Base-by-base conservation (phyloP, 2,113 vertebrate genomes). In the Perccottus glenii region DNA sequence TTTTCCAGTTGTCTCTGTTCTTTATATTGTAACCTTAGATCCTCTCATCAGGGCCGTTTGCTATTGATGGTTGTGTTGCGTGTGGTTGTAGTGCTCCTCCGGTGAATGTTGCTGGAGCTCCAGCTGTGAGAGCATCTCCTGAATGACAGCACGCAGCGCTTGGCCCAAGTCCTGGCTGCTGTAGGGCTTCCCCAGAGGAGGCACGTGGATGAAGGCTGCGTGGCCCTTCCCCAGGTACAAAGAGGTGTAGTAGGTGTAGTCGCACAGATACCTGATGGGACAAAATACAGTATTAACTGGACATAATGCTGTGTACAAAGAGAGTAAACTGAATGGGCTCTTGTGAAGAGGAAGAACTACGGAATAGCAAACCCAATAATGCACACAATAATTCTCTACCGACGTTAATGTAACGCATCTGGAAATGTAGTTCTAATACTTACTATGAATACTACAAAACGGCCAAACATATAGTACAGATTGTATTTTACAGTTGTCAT, bases 231-330 rank as follows among this genome's bases (percentile, higher is more conserved):
- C 94, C 88, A 94, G 92, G 88, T 95, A 93, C 64, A 99, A 76
- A 2, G 97, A 99, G 0, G 90, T 93, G 83, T 98, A 99, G 88
- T 99, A 99, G 46, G 95, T 94, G 91, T 96, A 99, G 85, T 99
- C 96, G 50, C 97, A 99, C 4, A 99, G 93, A 85, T 98, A 99
- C 77, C 97, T 99, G 78, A 0, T 45, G 59, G 11, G 33, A 0
- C 27, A 9, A n/a, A n/a, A 16, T 53, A 85, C 36, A 67, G 10
- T 27, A 27, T 27, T 27, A 27, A 27, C 19, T 27, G 19, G 19
- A 27, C 19, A 27, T 27, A 27, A 3, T 27, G 19, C 19, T 27
- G 19, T 3, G 19, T 27, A 27, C 19, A 27, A 27, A 27, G 19
- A 27, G 19, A 27, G 19, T 27, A 27, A 27, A 27, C 19, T 27